Base-by-base conservation (phyloP, 2,888 invertebrate species). In the Andrena bucephala region DNA sequence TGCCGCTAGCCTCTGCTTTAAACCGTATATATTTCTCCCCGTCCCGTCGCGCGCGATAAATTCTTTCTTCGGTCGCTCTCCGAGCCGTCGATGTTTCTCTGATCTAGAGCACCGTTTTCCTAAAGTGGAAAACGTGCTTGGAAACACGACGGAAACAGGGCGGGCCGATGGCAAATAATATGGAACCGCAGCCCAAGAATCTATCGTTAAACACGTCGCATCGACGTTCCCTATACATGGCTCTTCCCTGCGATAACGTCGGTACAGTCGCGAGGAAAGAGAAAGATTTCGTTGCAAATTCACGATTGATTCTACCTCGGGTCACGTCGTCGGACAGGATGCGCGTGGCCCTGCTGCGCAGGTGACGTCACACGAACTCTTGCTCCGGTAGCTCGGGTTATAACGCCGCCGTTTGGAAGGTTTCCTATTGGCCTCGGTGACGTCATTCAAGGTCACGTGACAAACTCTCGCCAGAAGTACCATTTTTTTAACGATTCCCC, bases 351-450 rank as follows among this genome's bases (percentile, higher is more conserved):
- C 54, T 75, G 60, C 76, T 69, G 88, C 88, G 88, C 86, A 86
- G 70, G 71, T 87, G 87, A 87, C 88, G 88, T 87, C 87, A 87
- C 85, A 77, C 70, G 78, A 85, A 85, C 79, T 86, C 84, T 84
- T 82, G 81, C 85, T 75, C 81, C 81, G 87, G 73, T 85, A 87
- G 86, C 72, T 71, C 79, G 78, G 77, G 81, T 83, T 87, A 77
- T 83, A 87, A 77, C 86, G 81, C 81, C 81, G 78, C 76, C 81
- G 79, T 86, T 88, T 81, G 83, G 85, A 84, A 87, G 81, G 77
- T 85, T 87, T 86, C 81, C 85, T 85, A 87, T 82, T 86, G 88
- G 77, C 86, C 87, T 88, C 85, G 74, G 81, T 88, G 88, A 88
- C 85, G 88, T 88, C 88, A 88, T 62, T 68, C 86, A 88, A 88